phyloP scores from a whole-genome alignment of 2,888 invertebrate genomes.

The Agonopterix heracliana region DNA sequence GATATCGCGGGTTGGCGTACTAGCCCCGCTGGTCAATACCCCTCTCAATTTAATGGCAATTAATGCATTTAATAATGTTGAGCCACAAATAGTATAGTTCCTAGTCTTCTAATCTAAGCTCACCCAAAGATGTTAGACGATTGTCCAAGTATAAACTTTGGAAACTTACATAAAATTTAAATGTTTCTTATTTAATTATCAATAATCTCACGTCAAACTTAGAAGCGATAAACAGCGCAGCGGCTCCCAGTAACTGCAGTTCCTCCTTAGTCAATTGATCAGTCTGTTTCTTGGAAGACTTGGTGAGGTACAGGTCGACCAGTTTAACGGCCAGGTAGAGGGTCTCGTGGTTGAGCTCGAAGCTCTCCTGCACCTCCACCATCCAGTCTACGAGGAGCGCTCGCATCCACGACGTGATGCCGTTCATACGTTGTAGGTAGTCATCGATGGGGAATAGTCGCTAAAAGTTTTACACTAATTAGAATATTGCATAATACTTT shows the following conservation, averaged over 20 bases:
- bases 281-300: conserved; percentile 40
- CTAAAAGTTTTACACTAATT: conserved; percentile 47
- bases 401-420: conserved; percentile 91
- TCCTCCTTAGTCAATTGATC: conserved; percentile 84
- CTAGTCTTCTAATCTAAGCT: too few species aligned
- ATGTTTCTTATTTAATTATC: too few species aligned
- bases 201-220: conserved; percentile 89
- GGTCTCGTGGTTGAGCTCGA: conserved; percentile 99
- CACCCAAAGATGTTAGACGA: too few species aligned
- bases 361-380: conserved; percentile 98
- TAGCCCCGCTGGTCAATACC: too few species aligned
- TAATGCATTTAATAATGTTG: too few species aligned
- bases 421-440: conserved; percentile 87
- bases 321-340: conserved; percentile 97
- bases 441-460: conserved; percentile 82
- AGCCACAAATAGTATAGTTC: too few species aligned
- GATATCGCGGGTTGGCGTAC: too few species aligned
- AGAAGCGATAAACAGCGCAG: conserved; percentile 93
- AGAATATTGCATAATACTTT: too few species aligned
- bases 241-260: conserved; percentile 93
- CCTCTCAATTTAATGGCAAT: too few species aligned
- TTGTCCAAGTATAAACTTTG: too few species aligned
- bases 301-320: conserved; percentile 89
- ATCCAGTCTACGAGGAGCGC: conserved; percentile 98
- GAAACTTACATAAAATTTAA: too few species aligned